These are phyloP conservation scores for Ylistrum balloti DNA, from an alignment of 1,140 invertebrate genomes.

Conservation along the genomic window DNA sequence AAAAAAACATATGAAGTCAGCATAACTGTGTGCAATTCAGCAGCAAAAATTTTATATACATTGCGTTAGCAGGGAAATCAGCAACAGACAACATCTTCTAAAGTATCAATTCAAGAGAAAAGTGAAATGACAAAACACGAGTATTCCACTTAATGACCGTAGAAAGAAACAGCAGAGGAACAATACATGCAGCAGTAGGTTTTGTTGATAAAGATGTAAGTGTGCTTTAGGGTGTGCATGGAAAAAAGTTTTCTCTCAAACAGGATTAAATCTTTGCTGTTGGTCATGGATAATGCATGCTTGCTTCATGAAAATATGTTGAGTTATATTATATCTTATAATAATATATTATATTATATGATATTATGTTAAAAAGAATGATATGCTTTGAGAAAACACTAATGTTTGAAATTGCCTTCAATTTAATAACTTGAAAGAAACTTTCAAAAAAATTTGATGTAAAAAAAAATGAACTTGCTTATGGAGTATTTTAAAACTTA, in stretches of 20 bases:
- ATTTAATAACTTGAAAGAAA: too few relatives aligned
- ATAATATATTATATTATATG: too few relatives aligned
- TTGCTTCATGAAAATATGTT: not conserved
- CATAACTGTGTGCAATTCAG: not conserved
- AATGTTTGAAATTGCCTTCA: too few relatives aligned
- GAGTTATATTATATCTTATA: too few relatives aligned
- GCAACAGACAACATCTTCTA: not conserved
- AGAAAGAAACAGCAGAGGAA: not conserved
- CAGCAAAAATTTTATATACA: not conserved
- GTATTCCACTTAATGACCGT: too few relatives aligned
- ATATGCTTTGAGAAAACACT: not conserved
- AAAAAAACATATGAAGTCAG: not conserved
- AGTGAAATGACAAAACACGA: not conserved
- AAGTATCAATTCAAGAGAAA: not conserved
- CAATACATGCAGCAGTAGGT: slow-evolving; percentile 13
- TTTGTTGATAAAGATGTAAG: not conserved
- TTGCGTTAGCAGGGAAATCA: not conserved
- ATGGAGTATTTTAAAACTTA: too few relatives aligned
- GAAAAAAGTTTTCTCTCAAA: too few relatives aligned
- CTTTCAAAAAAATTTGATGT: too few relatives aligned
- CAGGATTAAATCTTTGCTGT: not conserved
- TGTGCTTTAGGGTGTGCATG: not conserved
- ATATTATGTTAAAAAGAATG: not conserved
- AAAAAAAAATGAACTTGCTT: too few relatives aligned
- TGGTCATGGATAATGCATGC: not conserved